A percentile compares a stretch with the other conserved stretches of the same genome.
Conservation (phyloP, 2,797 vertebrate genomes). For the Phoebastria nigripes region DNA sequence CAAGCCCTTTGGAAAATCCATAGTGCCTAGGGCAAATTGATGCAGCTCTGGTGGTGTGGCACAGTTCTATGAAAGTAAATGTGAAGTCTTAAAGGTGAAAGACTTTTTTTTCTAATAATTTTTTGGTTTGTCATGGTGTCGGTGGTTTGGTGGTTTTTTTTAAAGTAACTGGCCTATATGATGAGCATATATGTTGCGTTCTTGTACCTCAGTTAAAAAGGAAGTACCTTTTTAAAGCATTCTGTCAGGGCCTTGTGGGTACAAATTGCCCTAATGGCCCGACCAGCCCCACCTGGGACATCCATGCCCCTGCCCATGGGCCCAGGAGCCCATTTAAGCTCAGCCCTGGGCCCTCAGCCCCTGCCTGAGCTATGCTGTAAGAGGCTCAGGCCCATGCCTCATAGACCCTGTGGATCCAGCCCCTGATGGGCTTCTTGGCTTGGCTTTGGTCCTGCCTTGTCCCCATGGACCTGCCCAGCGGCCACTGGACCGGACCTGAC, state of each 20-base stretch:
- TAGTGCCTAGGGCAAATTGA: not conserved
- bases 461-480: not conserved
- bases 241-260: too few species aligned
- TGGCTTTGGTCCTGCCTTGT: not conserved
- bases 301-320: not conserved
- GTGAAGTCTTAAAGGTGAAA: not conserved
- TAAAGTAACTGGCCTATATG: not conserved
- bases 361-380: accelerated
- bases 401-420: not conserved
- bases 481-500: not conserved
- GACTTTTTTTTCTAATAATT: not conserved
- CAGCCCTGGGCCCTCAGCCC: too few species aligned
- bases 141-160: not conserved
- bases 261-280: not conserved
- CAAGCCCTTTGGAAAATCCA: not conserved
- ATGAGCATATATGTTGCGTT: not conserved
- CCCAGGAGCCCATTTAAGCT: not conserved
- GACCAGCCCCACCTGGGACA: not conserved
- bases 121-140: not conserved
- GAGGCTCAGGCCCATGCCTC: accelerated
- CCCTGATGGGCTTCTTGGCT: not conserved
- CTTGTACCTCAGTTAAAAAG: not conserved
- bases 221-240: not conserved
- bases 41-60: not conserved
- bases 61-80: not conserved